These are phyloP conservation scores for Bungarus multicinctus DNA, from an alignment of 2,113 vertebrate genomes.

Conservation along the genomic window DNA sequence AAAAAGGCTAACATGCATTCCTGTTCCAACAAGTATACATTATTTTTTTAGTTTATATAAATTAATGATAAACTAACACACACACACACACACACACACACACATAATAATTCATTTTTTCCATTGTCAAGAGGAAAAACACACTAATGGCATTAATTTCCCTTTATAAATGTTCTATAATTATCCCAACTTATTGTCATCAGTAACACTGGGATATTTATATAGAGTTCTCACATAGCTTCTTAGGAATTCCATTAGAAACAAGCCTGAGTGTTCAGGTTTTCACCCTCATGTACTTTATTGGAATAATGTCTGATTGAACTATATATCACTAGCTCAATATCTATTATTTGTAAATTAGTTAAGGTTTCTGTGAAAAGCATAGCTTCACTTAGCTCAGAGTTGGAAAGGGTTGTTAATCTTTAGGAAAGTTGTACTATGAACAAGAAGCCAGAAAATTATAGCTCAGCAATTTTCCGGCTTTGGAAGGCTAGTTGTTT, in stretches of 20 bases:
- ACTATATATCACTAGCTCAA: conserved; percentile 21
- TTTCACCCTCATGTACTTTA: conserved; percentile 22
- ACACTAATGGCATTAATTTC: not conserved
- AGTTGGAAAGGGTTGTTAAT: conserved; percentile 22
- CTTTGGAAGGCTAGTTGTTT: not conserved
- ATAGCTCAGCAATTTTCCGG: conserved; percentile 1
- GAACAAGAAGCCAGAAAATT: conserved; percentile 27
- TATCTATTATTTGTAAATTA: conserved; percentile 38
- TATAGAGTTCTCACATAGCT: conserved; percentile 4
- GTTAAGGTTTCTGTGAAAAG: conserved; percentile 17
- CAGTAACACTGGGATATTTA: conserved; percentile 31
- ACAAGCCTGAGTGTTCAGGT: conserved; percentile 27
- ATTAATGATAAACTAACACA: conserved; percentile 4
- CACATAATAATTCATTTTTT: not conserved
- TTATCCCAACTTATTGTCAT: conserved; percentile 20
- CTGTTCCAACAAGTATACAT: not conserved
- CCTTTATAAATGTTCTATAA: not conserved
- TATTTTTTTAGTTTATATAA: not conserved
- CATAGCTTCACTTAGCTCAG: conserved; percentile 19
- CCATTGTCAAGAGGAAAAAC: not conserved
- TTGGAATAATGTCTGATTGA: conserved; percentile 19
- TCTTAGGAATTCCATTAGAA: not conserved
- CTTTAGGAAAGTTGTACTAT: not conserved
- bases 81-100: not conserved
- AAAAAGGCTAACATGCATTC: not conserved